A percentile compares a stretch with the other conserved stretches of the same genome.
These are phyloP conservation scores for Chloromyia formosa DNA, from an alignment of 2,888 invertebrate genomes.

Conservation along the genomic window DNA sequence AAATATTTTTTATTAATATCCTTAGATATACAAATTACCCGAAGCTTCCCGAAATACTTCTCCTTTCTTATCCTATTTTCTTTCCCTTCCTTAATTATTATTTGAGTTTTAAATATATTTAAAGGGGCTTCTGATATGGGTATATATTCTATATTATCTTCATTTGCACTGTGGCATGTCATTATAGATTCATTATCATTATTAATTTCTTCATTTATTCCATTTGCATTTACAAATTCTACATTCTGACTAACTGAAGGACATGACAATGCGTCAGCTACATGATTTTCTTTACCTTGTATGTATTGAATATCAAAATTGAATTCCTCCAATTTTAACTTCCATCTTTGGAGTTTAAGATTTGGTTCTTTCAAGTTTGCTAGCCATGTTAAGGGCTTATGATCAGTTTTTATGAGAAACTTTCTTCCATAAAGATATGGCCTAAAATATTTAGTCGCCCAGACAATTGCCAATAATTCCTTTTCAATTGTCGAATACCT, in stretches of 20 bases:
- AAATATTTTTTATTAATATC: constrained; percentile 6
- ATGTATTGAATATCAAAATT: constrained; percentile 16
- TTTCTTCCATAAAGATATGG: constrained; percentile 47
- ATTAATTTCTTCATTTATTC: background rate
- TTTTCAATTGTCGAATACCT: constrained; percentile 49
- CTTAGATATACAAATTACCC: background rate
- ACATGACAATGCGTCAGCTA: constrained; percentile 15
- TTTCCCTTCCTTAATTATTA: constrained; percentile 8
- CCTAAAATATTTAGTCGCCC: constrained; percentile 48
- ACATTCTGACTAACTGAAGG: background rate
- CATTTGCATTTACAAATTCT: background rate
- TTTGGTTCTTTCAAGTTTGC: background rate
- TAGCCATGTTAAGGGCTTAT: constrained; percentile 29
- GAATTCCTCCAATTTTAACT: background rate
- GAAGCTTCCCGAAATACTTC: background rate
- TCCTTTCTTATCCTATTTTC: background rate
- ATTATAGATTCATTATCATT: background rate
- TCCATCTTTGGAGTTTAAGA: background rate
- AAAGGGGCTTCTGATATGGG: constrained; percentile 17
- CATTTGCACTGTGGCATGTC: constrained; percentile 2
- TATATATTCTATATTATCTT: background rate
- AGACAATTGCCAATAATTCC: constrained; percentile 47
- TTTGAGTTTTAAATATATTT: constrained; percentile 45
- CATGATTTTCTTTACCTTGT: constrained; percentile 17
- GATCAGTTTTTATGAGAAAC: constrained; percentile 47